Percentiles rank a stretch among this genome's conserved stretches.
phyloP scores from a whole-genome alignment of 2,797 vertebrate species.

The Spinus pinus region DNA sequence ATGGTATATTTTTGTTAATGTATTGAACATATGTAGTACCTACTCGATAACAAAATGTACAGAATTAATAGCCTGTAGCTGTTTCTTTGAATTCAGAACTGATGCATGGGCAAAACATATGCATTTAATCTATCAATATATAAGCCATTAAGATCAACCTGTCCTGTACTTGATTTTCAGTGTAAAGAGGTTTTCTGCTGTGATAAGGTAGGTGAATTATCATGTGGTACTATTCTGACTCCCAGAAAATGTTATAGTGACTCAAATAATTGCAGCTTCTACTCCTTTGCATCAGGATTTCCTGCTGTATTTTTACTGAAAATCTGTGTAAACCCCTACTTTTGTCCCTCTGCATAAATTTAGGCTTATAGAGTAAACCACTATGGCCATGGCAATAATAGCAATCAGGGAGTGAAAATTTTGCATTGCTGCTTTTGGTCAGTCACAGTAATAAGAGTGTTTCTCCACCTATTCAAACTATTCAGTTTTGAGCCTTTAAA shows the following conservation, averaged over 20 bases:
- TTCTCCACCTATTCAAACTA: not conserved
- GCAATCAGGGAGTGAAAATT: not conserved
- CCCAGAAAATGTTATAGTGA: not conserved
- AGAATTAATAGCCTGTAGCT: not conserved
- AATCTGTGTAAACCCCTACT: not conserved
- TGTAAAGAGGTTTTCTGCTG: constrained; percentile 11
- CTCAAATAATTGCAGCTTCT: not conserved
- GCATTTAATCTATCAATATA: constrained; percentile 13
- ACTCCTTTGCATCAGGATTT: not conserved
- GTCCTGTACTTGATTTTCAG: not conserved
- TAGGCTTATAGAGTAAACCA: not conserved
- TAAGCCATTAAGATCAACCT: constrained; percentile 27
- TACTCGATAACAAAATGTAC: not conserved
- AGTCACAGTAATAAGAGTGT: not conserved
- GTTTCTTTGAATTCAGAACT: constrained; percentile 14
- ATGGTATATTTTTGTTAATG: not conserved
- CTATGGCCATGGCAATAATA: not conserved
- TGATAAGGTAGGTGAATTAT: not conserved
- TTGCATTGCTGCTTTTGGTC: not conserved
- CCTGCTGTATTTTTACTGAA: not conserved
- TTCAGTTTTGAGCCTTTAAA: not conserved
- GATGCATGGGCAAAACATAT: not conserved
- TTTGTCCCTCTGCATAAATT: not conserved
- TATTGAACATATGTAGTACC: not conserved
- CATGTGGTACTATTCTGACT: not conserved